phyloP scores from a whole-genome alignment of 2,113 vertebrate species.

The Onychostruthus taczanowskii region DNA sequence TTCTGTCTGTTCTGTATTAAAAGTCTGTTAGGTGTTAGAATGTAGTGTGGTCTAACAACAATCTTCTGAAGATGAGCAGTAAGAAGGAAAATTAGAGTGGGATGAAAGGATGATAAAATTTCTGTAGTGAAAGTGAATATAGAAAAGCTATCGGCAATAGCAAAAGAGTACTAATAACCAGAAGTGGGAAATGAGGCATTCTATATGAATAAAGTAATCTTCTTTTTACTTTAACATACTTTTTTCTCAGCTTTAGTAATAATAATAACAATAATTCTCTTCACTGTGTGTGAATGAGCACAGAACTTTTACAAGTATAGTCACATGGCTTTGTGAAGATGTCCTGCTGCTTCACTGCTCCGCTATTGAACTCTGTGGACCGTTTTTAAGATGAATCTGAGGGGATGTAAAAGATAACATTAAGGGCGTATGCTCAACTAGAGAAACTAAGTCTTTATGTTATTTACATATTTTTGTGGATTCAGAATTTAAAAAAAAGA shows the following conservation, averaged over 20 bases:
- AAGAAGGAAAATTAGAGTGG: constrained; percentile 24
- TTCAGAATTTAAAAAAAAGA: background rate
- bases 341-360: background rate
- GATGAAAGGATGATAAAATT: constrained; percentile 18
- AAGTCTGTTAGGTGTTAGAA: background rate
- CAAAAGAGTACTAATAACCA: constrained; percentile 9
- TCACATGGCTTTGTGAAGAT: background rate
- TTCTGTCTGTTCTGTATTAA: background rate
- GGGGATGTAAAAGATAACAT: background rate
- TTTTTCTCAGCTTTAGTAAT: constrained; percentile 18
- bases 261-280: background rate
- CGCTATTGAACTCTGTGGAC: background rate
- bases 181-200: background rate
- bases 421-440: background rate
- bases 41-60: background rate
- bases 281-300: background rate
- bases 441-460: background rate
- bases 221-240: constrained; percentile 15
- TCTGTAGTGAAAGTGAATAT: constrained; percentile 23
- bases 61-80: background rate
- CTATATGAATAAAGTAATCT: constrained; percentile 4
- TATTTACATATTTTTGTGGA: background rate
- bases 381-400: background rate
- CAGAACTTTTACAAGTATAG: background rate
- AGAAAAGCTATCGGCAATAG: background rate